Evolutionary conservation across 1,140 invertebrate genomes (phyloP), one percentile per base, ranked within the genome.

Genomic region (Parapsyche elsis): DNA sequence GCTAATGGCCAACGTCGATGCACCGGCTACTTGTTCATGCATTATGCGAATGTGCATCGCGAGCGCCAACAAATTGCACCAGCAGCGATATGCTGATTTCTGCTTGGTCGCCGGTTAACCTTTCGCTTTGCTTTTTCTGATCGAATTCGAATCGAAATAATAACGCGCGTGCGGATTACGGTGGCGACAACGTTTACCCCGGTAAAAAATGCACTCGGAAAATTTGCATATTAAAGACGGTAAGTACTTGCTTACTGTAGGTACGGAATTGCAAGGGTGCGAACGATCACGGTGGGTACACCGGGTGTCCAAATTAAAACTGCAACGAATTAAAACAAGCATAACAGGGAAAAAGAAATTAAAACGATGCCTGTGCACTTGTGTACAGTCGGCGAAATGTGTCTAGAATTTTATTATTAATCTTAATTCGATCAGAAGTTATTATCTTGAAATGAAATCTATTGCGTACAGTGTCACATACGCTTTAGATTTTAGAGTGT

Each of bases 221-320:
- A 83, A 83, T 83, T 83, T 83, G 71, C 81, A 83, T 83, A 75
- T 83, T 80, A 71, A 83, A 83, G 71, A 80, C 80, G 38, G 26
- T 7, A 49, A 76, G 49, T 53, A 53, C 49, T 12, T 14, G 49
- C 12, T 2, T 53, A 53, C 49, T 70, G 67, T 46, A 53, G 1
- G 49, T 16, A 10, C 49, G 49, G 16, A 23, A 4, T 23, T 38
- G 75, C 49, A 59, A 70, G 76, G 59, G 76, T 21, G 77, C 19
- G 23, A 71, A 30, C 10, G 70, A 71, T 70, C 70, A 14, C 19
- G 9, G n/a, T n/a, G n/a, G n/a, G n/a, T n/a, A n/a, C n/a, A n/a
- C n/a, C n/a, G n/a, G n/a, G n/a, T n/a, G n/a, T 16, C 30, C 78
- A 82, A 82, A 82, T 82, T 82, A 82, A 82, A 82, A 67, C 38